Conservation (phyloP, 2,797 vertebrate genomes). For the Centroberyx gerrardi region DNA sequence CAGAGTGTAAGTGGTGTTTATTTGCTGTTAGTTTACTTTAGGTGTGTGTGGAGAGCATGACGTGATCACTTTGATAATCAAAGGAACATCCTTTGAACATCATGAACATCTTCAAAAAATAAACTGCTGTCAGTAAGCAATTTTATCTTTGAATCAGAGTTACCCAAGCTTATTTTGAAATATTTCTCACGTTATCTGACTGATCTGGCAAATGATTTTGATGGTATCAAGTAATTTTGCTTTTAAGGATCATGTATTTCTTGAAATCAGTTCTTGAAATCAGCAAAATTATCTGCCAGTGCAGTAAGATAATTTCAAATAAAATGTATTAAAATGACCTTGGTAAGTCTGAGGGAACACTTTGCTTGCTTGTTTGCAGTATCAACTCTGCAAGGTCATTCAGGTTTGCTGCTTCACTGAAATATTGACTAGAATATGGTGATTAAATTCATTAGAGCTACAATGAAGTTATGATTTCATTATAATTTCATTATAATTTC, state of each 20-base stretch:
- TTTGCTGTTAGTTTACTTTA: slow-evolving; percentile 21
- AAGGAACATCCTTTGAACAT: slow-evolving; percentile 11
- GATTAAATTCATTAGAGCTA: slow-evolving; percentile 42
- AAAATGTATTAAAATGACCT: too few relatives aligned
- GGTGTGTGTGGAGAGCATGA: not conserved
- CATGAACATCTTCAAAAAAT: not conserved
- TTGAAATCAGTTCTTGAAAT: not conserved
- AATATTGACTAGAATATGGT: slow-evolving; percentile 30
- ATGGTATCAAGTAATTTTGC: not conserved
- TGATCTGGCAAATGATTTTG: not conserved
- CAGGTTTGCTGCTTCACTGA: slow-evolving; percentile 26
- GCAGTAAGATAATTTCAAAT: too few relatives aligned
- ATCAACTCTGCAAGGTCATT: slow-evolving; percentile 22
- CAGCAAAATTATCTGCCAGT: not conserved
- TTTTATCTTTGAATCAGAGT: not conserved
- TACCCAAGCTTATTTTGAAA: not conserved
- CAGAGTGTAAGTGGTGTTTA: not conserved
- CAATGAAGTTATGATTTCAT: slow-evolving; percentile 58
- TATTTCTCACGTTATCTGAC: slow-evolving; percentile 4
- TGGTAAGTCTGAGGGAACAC: too few relatives aligned
- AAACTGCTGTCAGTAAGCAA: not conserved
- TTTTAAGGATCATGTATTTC: not conserved
- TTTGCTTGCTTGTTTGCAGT: slow-evolving; percentile 9
- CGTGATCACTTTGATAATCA: slow-evolving; percentile 25
- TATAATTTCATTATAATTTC: slow-evolving; percentile 49